Percentiles rank a stretch among this genome's conserved stretches.
These are phyloP conservation scores for Neosilurus hyrtlii DNA, from an alignment of 2,797 vertebrate species.

Conservation along the genomic window DNA sequence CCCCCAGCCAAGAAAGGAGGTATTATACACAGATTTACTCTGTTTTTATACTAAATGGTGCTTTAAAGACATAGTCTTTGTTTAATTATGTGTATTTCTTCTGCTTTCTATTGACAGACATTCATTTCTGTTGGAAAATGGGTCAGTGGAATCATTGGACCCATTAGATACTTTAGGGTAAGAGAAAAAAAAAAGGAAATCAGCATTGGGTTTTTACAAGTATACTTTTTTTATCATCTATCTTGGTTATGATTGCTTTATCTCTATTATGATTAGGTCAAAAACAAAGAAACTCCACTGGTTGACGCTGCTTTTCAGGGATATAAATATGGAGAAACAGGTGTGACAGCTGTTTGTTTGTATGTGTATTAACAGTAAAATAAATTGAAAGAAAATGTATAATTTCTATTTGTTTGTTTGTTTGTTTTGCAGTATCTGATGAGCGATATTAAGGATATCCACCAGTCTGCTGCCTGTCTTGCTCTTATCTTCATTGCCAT, in stretches of 20 bases:
- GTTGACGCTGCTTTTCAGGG: conserved; percentile 81
- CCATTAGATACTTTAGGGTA: conserved; percentile 75
- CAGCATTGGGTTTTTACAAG: neutral
- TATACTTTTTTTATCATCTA: neutral
- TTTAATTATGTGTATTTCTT: neutral
- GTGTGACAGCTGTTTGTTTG: conserved; percentile 54
- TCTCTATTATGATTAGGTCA: conserved; percentile 62
- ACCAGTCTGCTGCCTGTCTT: conserved; percentile 76
- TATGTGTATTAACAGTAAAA: neutral
- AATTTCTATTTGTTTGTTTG: neutral
- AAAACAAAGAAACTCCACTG: conserved; percentile 80
- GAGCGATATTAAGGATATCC: conserved; percentile 70
- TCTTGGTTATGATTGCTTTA: neutral
- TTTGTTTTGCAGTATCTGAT: conserved; percentile 65
- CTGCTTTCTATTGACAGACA: conserved; percentile 44
- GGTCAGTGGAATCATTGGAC: conserved; percentile 68
- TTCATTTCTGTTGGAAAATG: conserved; percentile 62
- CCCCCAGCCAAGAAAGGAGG: conserved; percentile 33
- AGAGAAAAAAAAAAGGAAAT: conserved; percentile 17
- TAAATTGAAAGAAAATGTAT: neutral
- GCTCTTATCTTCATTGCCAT: conserved; percentile 76
- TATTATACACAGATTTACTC: conserved; percentile 33
- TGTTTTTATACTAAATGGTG: neutral
- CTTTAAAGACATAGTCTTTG: neutral
- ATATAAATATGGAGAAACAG: conserved; percentile 81